Conservation (phyloP, 1,140 invertebrate genomes). For the Procambarus clarkii region DNA sequence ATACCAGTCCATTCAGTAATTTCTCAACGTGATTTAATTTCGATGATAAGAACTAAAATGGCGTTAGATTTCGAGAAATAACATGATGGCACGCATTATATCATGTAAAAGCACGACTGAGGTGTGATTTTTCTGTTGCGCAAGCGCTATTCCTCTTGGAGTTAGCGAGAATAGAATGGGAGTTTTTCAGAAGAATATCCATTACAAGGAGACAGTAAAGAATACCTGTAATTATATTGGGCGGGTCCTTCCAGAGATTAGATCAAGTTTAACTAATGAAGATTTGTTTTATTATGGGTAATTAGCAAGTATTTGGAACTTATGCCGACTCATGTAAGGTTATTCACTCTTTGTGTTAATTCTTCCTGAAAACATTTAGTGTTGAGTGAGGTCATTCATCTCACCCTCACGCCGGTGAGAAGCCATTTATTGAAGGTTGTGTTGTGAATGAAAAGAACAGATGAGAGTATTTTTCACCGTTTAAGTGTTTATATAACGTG, state of each 20-base stretch:
- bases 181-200: slow-evolving; percentile 31
- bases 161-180: slow-evolving; percentile 24
- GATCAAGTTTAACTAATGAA: slow-evolving; percentile 29
- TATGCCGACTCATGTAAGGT: neutral
- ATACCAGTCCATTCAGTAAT: slow-evolving; percentile 23
- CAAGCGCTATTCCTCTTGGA: neutral
- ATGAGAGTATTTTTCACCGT: slow-evolving; percentile 50
- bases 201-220: slow-evolving; percentile 40
- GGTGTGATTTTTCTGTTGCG: slow-evolving; percentile 39
- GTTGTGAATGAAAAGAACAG: slow-evolving; percentile 48
- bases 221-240: slow-evolving; percentile 42
- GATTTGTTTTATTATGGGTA: slow-evolving; percentile 31
- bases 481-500: slow-evolving; percentile 44
- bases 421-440: slow-evolving; percentile 57
- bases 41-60: slow-evolving; percentile 23
- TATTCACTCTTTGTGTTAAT: too few relatives aligned
- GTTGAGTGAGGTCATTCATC: too few relatives aligned
- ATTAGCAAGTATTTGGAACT: slow-evolving; percentile 20
- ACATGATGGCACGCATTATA: neutral
- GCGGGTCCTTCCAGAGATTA: slow-evolving; percentile 43
- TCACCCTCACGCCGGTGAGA: neutral
- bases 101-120: slow-evolving; percentile 5
- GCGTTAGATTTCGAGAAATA: slow-evolving; percentile 38
- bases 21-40: slow-evolving; percentile 28
- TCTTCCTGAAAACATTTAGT: neutral